phyloP scores from a whole-genome alignment of 2,113 vertebrate species.

The Electrona antarctica region DNA sequence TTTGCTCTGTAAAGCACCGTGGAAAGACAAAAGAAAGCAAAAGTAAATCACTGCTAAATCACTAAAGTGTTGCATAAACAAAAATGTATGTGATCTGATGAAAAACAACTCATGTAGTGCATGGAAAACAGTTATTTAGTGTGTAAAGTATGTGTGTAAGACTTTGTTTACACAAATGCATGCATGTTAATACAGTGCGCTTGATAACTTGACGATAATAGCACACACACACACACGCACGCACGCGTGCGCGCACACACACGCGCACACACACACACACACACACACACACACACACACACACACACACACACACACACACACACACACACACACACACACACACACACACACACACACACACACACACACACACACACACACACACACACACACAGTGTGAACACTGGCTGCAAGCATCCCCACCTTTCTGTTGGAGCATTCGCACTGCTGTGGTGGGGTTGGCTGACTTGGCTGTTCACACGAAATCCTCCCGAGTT shows the following conservation, averaged over 20 bases:
- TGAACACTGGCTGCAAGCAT: slow-evolving; percentile 13
- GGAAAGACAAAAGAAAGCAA: no score
- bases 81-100: no score
- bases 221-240: no score
- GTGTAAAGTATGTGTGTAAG: slow-evolving; percentile 5
- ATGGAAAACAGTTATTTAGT: slow-evolving; percentile 21
- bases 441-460: slow-evolving; percentile 8
- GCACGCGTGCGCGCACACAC: no score
- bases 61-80: no score
- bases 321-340: background rate
- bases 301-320: background rate
- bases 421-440: background rate
- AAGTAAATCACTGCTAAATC: no score
- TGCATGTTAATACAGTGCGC: slow-evolving; percentile 3
- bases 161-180: background rate
- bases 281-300: no score
- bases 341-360: background rate
- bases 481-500: background rate
- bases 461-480: slow-evolving; percentile 3
- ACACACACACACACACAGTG: background rate
- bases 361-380: no score
- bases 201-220: slow-evolving; percentile 7
- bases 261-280: no score
- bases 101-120: no score
- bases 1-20: no score